These are phyloP conservation scores for Diplodus sargus DNA, from an alignment of 2,797 vertebrate genomes.

Conservation along the genomic window DNA sequence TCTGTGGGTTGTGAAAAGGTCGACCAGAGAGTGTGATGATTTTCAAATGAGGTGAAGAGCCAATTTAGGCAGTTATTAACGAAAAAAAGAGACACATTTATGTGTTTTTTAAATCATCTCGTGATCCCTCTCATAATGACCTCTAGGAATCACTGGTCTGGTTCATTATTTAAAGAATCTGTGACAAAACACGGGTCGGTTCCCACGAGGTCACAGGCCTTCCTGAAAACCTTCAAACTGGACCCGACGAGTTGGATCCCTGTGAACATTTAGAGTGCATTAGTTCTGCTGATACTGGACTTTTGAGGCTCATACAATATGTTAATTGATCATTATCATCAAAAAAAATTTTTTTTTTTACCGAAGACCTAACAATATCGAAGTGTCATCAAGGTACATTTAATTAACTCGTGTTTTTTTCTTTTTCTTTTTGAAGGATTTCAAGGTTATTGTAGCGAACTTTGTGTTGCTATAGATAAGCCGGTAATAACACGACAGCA, in stretches of 20 bases:
- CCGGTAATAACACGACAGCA: too few species aligned
- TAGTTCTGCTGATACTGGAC: neutral
- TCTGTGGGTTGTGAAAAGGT: neutral
- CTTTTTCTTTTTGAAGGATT: neutral
- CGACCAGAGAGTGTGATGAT: neutral
- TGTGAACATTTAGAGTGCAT: neutral
- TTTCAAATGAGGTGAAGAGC: neutral
- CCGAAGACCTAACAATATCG: neutral
- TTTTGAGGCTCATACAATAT: neutral
- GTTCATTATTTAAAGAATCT: slow-evolving; percentile 1
- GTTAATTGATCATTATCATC: neutral
- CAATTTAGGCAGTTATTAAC: neutral
- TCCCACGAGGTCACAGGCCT: neutral
- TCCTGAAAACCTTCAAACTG: neutral
- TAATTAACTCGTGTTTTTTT: neutral
- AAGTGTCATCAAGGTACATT: neutral
- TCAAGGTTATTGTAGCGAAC: neutral
- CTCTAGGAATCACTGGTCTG: too few species aligned
- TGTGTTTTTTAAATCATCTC: neutral
- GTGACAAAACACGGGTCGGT: neutral
- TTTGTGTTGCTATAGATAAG: neutral
- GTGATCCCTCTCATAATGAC: neutral
- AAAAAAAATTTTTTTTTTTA: neutral
- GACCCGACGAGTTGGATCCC: neutral
- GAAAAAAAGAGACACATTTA: neutral